A percentile compares a stretch with the other conserved stretches of the same genome.
Conservation (phyloP, 2,888 invertebrate genomes). For the Parnassius orleans region DNA sequence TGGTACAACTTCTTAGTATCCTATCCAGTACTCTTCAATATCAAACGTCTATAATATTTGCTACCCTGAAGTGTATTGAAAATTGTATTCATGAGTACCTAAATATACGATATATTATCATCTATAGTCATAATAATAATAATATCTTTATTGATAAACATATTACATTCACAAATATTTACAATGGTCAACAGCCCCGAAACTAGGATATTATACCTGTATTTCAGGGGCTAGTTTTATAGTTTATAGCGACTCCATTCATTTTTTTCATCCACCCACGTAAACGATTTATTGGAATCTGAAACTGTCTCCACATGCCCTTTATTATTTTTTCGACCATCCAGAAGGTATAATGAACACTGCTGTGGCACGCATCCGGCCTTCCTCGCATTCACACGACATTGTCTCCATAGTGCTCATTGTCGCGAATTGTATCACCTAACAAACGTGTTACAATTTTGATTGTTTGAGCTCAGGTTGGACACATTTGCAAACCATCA, state of each 20-base stretch:
- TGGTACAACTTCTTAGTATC: too few relatives aligned
- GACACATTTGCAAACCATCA: constrained; percentile 12
- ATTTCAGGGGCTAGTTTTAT: too few relatives aligned
- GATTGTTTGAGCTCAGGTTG: constrained; percentile 27
- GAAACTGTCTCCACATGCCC: constrained; percentile 71
- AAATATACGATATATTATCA: too few relatives aligned
- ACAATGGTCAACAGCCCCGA: too few relatives aligned
- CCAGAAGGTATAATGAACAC: constrained; percentile 50
- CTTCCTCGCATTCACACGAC: constrained; percentile 34
- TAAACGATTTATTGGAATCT: constrained; percentile 72
- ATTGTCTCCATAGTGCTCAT: constrained; percentile 42
- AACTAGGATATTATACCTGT: too few relatives aligned
- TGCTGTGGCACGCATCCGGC: constrained; percentile 64
- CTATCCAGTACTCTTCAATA: too few relatives aligned
- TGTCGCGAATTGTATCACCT: constrained; percentile 37
- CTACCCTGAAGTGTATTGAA: too few relatives aligned
- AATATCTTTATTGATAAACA: too few relatives aligned
- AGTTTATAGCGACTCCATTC: constrained; percentile 27
- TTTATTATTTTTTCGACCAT: constrained; percentile 53
- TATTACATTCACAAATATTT: too few relatives aligned
- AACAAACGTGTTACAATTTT: constrained; percentile 27
- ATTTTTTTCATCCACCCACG: constrained; percentile 57
- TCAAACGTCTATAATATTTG: too few relatives aligned
- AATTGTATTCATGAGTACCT: too few relatives aligned
- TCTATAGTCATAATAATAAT: too few relatives aligned